Percentiles rank a stretch among this genome's conserved stretches.
phyloP scores from a whole-genome alignment of 1,140 invertebrate species.

The Drosophila arizonae region DNA sequence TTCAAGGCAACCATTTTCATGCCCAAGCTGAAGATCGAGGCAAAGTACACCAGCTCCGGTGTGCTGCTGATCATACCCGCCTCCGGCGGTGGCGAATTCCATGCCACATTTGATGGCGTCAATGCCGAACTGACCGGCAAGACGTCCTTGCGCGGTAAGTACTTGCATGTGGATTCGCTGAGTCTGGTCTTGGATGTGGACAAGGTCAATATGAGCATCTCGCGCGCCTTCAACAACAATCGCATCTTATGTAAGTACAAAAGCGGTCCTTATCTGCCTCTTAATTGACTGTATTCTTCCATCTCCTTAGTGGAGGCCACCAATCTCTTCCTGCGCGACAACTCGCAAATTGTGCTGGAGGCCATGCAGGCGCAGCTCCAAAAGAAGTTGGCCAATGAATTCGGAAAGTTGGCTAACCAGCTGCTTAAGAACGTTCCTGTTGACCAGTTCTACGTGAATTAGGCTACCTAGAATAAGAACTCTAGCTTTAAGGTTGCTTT shows the following conservation, averaged over 20 bases:
- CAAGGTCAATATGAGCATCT: conserved; percentile 87
- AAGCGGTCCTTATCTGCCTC: too few species aligned
- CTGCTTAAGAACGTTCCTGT: conserved; percentile 86
- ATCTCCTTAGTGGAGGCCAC: conserved; percentile 86
- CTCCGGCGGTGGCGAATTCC: conserved; percentile 88
- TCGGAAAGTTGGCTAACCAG: conserved; percentile 87
- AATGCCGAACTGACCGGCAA: conserved; percentile 86
- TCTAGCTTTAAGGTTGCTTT: conserved; percentile 28
- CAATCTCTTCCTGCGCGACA: conserved; percentile 88
- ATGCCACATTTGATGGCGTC: conserved; percentile 86
- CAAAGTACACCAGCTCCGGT: conserved; percentile 88
- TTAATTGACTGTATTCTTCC: background rate
- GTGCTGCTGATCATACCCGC: conserved; percentile 88
- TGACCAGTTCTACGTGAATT: conserved; percentile 84
- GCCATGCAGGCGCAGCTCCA: conserved; percentile 88
- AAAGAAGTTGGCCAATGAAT: conserved; percentile 86
- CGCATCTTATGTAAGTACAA: conserved; percentile 87
- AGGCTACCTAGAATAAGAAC: conserved; percentile 32
- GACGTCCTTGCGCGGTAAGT: conserved; percentile 84
- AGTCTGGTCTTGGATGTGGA: conserved; percentile 86
- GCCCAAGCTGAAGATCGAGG: conserved; percentile 87
- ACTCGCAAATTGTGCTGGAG: conserved; percentile 87
- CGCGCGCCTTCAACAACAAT: conserved; percentile 88
- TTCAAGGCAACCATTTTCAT: conserved; percentile 87
- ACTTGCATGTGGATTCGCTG: conserved; percentile 86